Evolutionary conservation across 2,113 vertebrate species (phyloP), one percentile per base, ranked within the genome.

Genomic region (Hippoglossus stenolepis): DNA sequence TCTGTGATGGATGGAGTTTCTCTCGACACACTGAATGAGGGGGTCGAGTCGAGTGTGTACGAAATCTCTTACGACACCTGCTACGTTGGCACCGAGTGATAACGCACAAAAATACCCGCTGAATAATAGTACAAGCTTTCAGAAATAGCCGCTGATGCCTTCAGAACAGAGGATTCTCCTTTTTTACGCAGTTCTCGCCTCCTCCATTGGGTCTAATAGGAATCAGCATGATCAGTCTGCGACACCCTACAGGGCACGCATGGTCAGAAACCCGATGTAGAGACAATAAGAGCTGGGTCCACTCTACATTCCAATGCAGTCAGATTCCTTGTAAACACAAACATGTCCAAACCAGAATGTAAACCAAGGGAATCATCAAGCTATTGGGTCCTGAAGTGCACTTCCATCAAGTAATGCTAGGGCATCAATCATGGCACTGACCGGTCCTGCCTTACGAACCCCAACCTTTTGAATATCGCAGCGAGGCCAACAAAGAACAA

Each of bases 401-500:
- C 87, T 90, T 90, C 28, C 70, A 59, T 8, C 51, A 70, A 60
- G 66, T 82, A 79, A 82, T 67, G 53, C 69, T 68, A 62, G 21
- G 81, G 78, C 78, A 84, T 89, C 85, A 83, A 51, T 77, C 69
- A 72, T 53, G 73, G 80, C 73, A 5, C 76, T 40, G 65, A 87
- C 79, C 87, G 73, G 80, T 83, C 78, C 86, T 89, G 83, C 87
- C 87, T 93, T 91, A 91, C 66, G 57, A 28, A 31, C 31, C 57
- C 47, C 13, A 18, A 13, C 51, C 79, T 84, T 68, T 69, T 60
- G 5, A 80, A 70, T 59, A 75, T 79, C 73, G 43, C 64, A 75
- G 64, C 73, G 68, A 82, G 70, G 65, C 69, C 73, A 86, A 64
- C 43, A 51, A 76, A 80, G 57, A 74, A 78, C 54, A 64, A 75